A percentile compares a stretch with the other conserved stretches of the same genome.
These are phyloP conservation scores for Conus ventricosus DNA, from an alignment of 1,140 invertebrate genomes.

Conservation along the genomic window DNA sequence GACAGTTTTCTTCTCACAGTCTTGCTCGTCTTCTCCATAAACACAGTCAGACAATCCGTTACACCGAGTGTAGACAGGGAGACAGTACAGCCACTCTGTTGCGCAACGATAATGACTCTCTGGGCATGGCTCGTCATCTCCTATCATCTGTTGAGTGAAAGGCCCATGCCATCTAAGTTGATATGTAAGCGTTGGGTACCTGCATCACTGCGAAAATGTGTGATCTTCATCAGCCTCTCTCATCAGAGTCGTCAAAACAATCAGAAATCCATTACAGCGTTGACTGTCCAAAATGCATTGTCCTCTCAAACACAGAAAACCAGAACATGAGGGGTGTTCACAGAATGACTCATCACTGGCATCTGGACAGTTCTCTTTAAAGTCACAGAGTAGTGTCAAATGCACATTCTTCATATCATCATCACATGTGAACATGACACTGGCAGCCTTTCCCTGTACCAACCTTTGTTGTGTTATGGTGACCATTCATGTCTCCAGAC, in stretches of 20 bases:
- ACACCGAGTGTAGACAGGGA: conserved; percentile 2
- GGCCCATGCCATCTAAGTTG: conserved; percentile 9
- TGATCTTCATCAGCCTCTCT: neutral
- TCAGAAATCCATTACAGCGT: conserved; percentile 6
- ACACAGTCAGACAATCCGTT: neutral
- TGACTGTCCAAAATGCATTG: neutral
- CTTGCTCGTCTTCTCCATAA: neutral
- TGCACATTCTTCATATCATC: neutral
- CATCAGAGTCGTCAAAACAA: conserved; percentile 17
- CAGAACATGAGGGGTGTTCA: neutral
- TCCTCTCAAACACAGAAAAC: neutral
- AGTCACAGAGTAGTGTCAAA: conserved; percentile 12
- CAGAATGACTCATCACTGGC: neutral
- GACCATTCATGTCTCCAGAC: too few species aligned
- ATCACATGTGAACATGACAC: neutral
- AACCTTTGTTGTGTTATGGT: neutral
- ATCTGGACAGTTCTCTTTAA: conserved; percentile 1
- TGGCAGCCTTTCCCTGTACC: neutral
- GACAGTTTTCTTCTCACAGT: neutral
- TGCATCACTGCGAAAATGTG: too few species aligned
- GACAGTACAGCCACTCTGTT: neutral
- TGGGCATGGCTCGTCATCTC: neutral
- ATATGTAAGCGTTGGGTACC: neutral
- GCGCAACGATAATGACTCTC: conserved; percentile 5
- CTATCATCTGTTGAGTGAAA: neutral